phyloP scores from a whole-genome alignment of 2,888 invertebrate species.

The Gymnoscelis rufifasciata region DNA sequence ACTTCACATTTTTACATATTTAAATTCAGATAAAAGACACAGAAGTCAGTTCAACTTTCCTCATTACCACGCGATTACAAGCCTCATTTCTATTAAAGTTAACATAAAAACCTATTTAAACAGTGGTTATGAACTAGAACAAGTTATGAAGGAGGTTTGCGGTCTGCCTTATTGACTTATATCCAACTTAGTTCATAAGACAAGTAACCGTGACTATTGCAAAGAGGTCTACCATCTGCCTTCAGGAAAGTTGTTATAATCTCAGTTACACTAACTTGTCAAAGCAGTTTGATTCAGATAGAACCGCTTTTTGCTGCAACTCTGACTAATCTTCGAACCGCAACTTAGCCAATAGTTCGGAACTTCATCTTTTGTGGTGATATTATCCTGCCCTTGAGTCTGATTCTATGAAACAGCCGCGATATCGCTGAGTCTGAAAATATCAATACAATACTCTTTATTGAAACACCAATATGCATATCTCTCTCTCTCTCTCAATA shows the following conservation, averaged over 20 bases:
- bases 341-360: conserved; percentile 19
- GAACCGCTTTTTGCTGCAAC: conserved; percentile 22
- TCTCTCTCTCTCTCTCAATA: too few relatives aligned
- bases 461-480: too few relatives aligned
- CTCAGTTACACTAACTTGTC: conserved; percentile 8
- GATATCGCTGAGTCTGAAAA: too few relatives aligned
- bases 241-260: conserved; percentile 6
- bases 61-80: too few relatives aligned
- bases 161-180: not conserved
- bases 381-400: conserved; percentile 17
- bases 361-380: conserved; percentile 23
- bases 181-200: not conserved
- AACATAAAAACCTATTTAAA: not conserved
- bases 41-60: too few relatives aligned
- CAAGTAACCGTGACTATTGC: not conserved
- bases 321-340: conserved; percentile 17
- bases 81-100: too few relatives aligned
- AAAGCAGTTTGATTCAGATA: conserved; percentile 21
- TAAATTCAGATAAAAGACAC: too few relatives aligned
- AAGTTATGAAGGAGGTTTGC: too few relatives aligned
- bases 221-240: not conserved
- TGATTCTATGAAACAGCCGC: conserved; percentile 4
- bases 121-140: too few relatives aligned
- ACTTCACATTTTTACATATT: too few relatives aligned
- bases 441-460: too few relatives aligned